phyloP scores from a whole-genome alignment of 2,888 invertebrate species.

The Mycalesis mineus region DNA sequence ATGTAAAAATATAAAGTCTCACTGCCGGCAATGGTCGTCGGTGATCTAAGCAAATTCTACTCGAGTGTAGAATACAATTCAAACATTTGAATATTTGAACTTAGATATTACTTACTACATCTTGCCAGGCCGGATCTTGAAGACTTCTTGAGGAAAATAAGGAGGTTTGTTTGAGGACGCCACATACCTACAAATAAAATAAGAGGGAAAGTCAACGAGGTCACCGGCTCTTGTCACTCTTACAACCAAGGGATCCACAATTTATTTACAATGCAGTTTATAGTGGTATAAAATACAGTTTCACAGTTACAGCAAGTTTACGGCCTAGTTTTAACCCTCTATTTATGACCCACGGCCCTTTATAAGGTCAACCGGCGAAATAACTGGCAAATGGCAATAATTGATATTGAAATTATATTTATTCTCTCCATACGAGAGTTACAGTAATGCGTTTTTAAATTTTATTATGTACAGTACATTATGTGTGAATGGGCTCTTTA shows the following conservation, averaged over 20 bases:
- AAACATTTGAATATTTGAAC: no score
- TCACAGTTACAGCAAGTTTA: slow-evolving; percentile 7
- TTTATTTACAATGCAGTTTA: slow-evolving; percentile 10
- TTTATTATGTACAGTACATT: slow-evolving; percentile 1
- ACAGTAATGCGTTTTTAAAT: slow-evolving; percentile 13
- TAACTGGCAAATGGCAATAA: slow-evolving; percentile 8
- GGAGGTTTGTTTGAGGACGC: no score
- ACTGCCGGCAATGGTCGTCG: no score
- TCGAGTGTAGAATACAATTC: no score
- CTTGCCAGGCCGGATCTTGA: no score
- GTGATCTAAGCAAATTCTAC: no score
- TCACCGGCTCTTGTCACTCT: not conserved
- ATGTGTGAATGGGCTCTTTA: not conserved
- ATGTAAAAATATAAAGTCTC: no score
- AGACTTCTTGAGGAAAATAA: no score
- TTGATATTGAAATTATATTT: slow-evolving; percentile 19
- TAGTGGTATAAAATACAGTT: slow-evolving; percentile 3
- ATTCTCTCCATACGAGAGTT: slow-evolving; percentile 1
- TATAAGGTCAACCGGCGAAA: slow-evolving; percentile 16
- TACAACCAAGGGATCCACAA: not conserved
- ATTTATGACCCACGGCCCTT: slow-evolving; percentile 11
- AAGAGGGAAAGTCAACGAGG: no score
- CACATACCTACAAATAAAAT: no score
- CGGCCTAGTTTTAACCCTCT: not conserved
- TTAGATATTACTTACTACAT: no score